Percentiles rank a stretch among this genome's conserved stretches.
These are phyloP conservation scores for Drosophila elegans DNA, from an alignment of 1,140 invertebrate genomes.

Conservation along the genomic window DNA sequence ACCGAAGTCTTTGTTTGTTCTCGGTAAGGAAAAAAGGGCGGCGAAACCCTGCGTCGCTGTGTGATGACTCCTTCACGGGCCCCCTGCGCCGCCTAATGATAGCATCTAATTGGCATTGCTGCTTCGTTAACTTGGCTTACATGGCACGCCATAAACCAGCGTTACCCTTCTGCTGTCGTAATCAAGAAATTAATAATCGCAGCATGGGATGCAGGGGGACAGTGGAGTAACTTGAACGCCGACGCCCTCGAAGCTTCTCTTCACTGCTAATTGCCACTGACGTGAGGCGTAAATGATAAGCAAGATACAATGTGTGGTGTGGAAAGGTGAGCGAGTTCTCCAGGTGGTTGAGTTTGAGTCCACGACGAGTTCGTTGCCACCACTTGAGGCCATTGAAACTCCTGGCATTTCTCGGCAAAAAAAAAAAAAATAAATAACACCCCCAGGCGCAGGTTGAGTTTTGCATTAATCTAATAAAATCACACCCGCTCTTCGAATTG, in stretches of 20 bases:
- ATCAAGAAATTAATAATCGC: slow-evolving; percentile 83
- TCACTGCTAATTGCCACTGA: slow-evolving; percentile 72
- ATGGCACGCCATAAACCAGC: slow-evolving; percentile 59
- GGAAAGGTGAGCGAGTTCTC: slow-evolving; percentile 45
- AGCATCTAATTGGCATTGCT: slow-evolving; percentile 81
- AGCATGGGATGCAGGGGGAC: slow-evolving; percentile 49
- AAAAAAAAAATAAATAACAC: too few species aligned
- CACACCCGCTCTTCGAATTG: slow-evolving; percentile 38
- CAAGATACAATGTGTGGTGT: slow-evolving; percentile 10
- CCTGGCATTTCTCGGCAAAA: not conserved
- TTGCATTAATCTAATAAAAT: slow-evolving; percentile 39
- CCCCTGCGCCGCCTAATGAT: slow-evolving; percentile 57
- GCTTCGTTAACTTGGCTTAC: slow-evolving; percentile 79
- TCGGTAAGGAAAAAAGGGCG: slow-evolving; percentile 18
- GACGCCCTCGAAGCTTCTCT: slow-evolving; percentile 28
- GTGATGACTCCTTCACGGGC: slow-evolving; percentile 31
- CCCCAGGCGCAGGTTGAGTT: slow-evolving; percentile 4
- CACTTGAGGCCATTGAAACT: slow-evolving; percentile 25
- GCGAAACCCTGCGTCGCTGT: slow-evolving; percentile 43
- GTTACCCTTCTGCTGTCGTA: slow-evolving; percentile 46
- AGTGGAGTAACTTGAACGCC: slow-evolving; percentile 6
- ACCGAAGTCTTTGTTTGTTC: slow-evolving; percentile 67
- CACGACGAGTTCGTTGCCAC: slow-evolving; percentile 65
- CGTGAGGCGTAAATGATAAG: slow-evolving; percentile 78
- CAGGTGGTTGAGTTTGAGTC: slow-evolving; percentile 51